Percentiles rank a stretch among this genome's conserved stretches.
phyloP scores from a whole-genome alignment of 2,797 vertebrate species.

The Syncerus caffer region DNA sequence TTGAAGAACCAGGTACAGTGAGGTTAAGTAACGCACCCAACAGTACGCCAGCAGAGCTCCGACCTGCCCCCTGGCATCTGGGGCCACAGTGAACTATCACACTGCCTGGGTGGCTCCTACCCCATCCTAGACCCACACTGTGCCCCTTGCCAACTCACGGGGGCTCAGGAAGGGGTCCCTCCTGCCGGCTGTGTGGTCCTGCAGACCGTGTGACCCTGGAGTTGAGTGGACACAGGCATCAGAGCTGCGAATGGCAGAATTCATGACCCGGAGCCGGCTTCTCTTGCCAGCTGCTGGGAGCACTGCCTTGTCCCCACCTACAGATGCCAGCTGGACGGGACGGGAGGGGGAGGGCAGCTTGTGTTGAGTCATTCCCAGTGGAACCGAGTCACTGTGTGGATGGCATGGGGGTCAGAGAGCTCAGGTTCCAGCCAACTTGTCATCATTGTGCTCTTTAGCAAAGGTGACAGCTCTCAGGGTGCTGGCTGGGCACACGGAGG shows the following conservation, averaged over 20 bases:
- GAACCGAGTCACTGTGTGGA: not conserved
- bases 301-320: not conserved
- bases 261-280: rapidly evolving
- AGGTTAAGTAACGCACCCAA: rapidly evolving
- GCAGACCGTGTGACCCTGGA: rapidly evolving
- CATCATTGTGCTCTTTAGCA: not conserved
- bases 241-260: not conserved
- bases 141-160: rapidly evolving
- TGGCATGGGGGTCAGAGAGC: not conserved
- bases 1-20: not conserved
- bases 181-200: not conserved
- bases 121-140: rapidly evolving
- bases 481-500: not conserved
- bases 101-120: no score
- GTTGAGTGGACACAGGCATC: not conserved
- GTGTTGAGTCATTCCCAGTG: not conserved
- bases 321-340: not conserved
- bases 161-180: not conserved
- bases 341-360: not conserved
- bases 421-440: not conserved
- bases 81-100: not conserved
- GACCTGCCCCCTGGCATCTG: not conserved
- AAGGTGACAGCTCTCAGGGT: not conserved
- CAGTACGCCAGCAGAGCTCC: rapidly evolving
- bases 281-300: not conserved